Base-by-base conservation (phyloP, 2,888 invertebrate genomes). In the Tiliacea citrago region DNA sequence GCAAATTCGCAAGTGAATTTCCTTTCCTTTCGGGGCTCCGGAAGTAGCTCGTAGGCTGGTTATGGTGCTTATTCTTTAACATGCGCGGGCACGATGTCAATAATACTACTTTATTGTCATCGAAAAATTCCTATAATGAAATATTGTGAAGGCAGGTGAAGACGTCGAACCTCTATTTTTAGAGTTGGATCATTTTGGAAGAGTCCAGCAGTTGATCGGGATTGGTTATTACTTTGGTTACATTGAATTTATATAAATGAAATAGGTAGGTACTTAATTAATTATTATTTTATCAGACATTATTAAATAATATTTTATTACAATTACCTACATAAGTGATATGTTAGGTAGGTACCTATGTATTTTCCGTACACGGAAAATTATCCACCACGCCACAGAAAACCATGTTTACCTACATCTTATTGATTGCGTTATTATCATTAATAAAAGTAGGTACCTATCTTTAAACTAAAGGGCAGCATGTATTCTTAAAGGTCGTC, bases 1-100 rank as follows among this genome's bases (percentile, higher is more conserved):
- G 88, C 91, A 92, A 94, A 92, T 92, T 91, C 74, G 89, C 89
- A 86, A 92, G 92, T 94, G 93, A 93, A 94, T 95, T 95, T 95
- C 95, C 94, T 92, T 94, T 93, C 95, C 95, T 93, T 95, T 94
- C 89, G 90, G 93, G 91, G 91, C 92, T 93, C 89, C 96, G 96
- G 96, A 96, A 96, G 94, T 95, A 86, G 88, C 87, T 85, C 89
- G 87, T 83, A 87, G 72, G 83, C 89, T 89, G 86, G 86, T 89
- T 93, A 94, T 89, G 90, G 92, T 79, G 79, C 82, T 87, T 74
- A 88, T 90, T 89, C 87, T 93, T 92, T 94, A 91, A 90, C 91
- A 95, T 95, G 92, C 95, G 90, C 79, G 86, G 84, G 75, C 88
- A 81, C 85, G 84, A 90, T 90, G 94, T 91, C 93, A 92, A 92